Evolutionary conservation across 2,113 vertebrate genomes (phyloP), one percentile per base, ranked within the genome.

Genomic region (Illadopsis cleaveri): DNA sequence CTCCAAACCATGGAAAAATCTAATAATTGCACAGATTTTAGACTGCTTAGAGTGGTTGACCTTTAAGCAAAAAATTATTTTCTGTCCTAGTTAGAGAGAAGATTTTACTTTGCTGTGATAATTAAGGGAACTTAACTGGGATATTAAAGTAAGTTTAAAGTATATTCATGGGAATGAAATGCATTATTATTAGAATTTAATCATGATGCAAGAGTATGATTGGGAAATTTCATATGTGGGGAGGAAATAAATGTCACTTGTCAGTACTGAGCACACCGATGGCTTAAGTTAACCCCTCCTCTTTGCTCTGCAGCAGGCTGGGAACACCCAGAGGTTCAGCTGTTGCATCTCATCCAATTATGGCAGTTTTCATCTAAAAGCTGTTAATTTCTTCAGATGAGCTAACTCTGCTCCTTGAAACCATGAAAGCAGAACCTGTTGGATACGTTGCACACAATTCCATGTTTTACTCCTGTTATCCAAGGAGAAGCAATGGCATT

Each of bases 91-190:
- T 82, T 90, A 65, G 53, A 82, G 40, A 76, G 48, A 42, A 82
- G 45, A 53, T 64, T 77, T 50, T 60, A 33, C 31, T 84, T 88
- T 62, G 25, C 58, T 86, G 37, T 53, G 18, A 56, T 95, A 95
- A 94, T 94, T 86, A 92, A 85, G 69, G 82, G 61, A 93, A 82
- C 47, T 48, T 48, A 48, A 48, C 53, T 45, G 8, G 35, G 23
- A 48, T 93, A 87, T 94, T 85, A 73, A 85, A 75, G 69, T 79
- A 85, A 75, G 40, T 89, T 91, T 85, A 80, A 96, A 82, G 28
- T 40, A 37, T 69, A 90, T 79, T 91, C 6, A 24, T 76, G 45
- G 82, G 33, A 85, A 68, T 82, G 2, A 90, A 94, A 85, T 72
- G 35, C 37, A 54, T 95, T 91, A 38, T 64, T 90, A 69, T 44